These are phyloP conservation scores for Melanogrammus aeglefinus DNA, from an alignment of 2,797 vertebrate species.

Conservation along the genomic window DNA sequence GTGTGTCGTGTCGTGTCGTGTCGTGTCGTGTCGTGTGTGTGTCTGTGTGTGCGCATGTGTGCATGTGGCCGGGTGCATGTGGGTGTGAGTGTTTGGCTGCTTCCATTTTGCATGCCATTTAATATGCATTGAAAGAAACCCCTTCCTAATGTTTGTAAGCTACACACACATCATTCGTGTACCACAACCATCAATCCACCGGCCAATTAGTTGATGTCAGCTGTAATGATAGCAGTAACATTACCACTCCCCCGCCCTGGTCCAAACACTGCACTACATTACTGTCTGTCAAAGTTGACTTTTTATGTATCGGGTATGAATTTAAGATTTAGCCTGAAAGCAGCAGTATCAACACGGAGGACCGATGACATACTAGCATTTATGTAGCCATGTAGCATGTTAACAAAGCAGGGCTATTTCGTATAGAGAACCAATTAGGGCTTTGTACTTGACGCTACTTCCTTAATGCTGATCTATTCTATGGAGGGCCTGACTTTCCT, in stretches of 20 bases:
- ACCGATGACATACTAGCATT: neutral
- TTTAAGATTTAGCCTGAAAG: neutral
- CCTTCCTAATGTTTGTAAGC: no score
- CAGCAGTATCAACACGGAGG: neutral
- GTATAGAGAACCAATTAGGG: no score
- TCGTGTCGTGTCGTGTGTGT: no score
- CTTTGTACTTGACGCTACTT: neutral
- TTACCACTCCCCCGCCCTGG: neutral
- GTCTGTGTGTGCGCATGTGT: no score
- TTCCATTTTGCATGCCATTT: neutral
- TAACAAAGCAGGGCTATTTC: no score
- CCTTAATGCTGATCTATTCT: neutral
- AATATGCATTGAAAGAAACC: neutral
- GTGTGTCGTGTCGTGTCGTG: no score
- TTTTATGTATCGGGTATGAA: no score
- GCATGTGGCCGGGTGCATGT: no score
- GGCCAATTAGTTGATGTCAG: neutral
- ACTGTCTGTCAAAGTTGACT: no score
- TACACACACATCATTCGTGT: neutral
- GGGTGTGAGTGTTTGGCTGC: no score
- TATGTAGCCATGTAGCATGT: no score
- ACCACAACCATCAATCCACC: neutral
- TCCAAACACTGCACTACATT: no score
- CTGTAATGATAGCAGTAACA: neutral
- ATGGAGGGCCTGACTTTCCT: neutral